These are phyloP conservation scores for Manis javanica DNA, from an alignment of 2,797 vertebrate genomes.

Conservation along the genomic window DNA sequence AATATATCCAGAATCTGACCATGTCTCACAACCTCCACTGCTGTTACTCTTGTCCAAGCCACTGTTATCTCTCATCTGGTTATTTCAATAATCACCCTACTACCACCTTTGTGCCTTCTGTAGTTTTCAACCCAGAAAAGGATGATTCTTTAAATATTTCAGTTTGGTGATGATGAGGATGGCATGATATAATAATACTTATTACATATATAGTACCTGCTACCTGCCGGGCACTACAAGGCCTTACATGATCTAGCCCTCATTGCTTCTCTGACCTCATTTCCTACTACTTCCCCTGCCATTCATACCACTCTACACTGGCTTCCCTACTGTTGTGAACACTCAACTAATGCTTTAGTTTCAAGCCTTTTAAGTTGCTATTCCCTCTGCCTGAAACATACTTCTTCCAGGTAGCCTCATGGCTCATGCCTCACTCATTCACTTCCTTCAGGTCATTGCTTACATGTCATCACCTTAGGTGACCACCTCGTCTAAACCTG, in stretches of 20 bases:
- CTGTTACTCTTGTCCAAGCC: not conserved
- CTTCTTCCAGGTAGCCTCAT: not conserved
- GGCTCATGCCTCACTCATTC: not conserved
- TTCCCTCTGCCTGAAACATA: not conserved
- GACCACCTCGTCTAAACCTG: not conserved
- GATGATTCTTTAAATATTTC: not conserved
- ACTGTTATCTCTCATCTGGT: not conserved
- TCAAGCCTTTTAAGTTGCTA: not conserved
- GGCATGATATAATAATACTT: not conserved
- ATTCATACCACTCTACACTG: not conserved
- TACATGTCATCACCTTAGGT: not conserved
- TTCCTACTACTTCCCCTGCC: not conserved
- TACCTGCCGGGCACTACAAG: not conserved
- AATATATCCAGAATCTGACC: not conserved
- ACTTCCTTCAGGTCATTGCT: not conserved
- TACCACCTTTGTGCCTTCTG: not conserved
- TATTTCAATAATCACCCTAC: not conserved
- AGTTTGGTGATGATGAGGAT: not conserved
- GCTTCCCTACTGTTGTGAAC: not conserved
- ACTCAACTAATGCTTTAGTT: not conserved
- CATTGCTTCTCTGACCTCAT: not conserved
- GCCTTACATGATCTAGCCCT: not conserved
- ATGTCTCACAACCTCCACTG: not conserved
- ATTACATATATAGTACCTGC: not conserved
- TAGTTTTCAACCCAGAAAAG: slow-evolving; percentile 22